These are phyloP conservation scores for Spilogale gracilis DNA, from an alignment of 2,113 vertebrate genomes.

Conservation along the genomic window DNA sequence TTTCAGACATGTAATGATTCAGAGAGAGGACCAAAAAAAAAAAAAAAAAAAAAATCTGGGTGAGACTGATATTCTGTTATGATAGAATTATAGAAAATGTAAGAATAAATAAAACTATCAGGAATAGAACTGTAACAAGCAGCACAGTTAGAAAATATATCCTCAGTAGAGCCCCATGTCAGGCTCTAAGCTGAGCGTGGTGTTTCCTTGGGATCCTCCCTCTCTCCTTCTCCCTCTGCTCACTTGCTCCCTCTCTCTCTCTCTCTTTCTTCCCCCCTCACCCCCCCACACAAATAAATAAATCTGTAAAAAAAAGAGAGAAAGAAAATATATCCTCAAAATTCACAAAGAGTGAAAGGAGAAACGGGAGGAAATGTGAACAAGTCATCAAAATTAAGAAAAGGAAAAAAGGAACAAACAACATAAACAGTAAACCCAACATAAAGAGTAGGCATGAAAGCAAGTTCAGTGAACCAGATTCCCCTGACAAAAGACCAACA, in stretches of 20 bases:
- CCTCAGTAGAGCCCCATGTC: neutral
- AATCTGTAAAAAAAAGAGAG: too few relatives aligned
- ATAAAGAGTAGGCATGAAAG: neutral
- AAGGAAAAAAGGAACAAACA: neutral
- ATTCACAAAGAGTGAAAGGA: neutral
- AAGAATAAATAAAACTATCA: neutral
- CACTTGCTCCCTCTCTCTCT: neutral
- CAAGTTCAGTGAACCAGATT: neutral
- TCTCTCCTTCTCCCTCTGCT: neutral
- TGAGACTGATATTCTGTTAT: neutral
- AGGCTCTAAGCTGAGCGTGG: neutral
- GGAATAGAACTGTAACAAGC: neutral
- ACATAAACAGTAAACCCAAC: neutral
- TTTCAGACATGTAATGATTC: slow-evolving; percentile 20
- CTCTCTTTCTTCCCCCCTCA: neutral
- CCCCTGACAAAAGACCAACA: neutral
- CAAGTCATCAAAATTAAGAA: neutral
- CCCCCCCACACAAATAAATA: neutral
- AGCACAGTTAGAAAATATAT: neutral
- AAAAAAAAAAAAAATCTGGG: neutral
- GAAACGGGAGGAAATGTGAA: slow-evolving; percentile 6
- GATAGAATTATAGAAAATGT: neutral
- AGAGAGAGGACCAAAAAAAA: neutral
- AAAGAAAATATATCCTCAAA: slow-evolving; percentile 5
- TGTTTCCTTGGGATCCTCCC: neutral